Base-by-base conservation (phyloP, 2,888 invertebrate species). In the Atherix ibis region DNA sequence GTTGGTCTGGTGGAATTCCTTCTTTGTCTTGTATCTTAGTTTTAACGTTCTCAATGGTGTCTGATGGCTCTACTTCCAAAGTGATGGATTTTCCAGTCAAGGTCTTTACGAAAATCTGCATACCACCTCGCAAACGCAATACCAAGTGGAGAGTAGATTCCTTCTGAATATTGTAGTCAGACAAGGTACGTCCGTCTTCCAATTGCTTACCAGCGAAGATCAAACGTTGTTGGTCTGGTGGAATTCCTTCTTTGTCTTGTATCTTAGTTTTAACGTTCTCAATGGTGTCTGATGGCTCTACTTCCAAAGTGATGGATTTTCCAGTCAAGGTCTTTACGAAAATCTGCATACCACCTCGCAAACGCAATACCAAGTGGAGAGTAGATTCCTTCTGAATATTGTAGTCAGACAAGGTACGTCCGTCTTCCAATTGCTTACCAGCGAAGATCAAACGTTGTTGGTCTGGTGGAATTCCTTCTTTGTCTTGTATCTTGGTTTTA, bases 141-240 rank as follows among this genome's bases (percentile, higher is more conserved):
- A 85, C 84, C 52, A 88, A 64, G 55, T 88, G 87, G n/a, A 88
- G 68, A 0, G 87, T 87, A 0, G 84, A 84, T 61, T 87, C 84
- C 62, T 89, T 88, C 62, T 91, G 88, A 52, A 91, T 88, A 58
- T 88, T 89, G 63, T 89, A 89, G 54, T 92, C 89, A 0, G 82
- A n/a, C n/a, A n/a, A n/a, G n/a, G n/a, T n/a, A n/a, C n/a, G n/a
- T n/a, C n/a, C n/a, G n/a, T n/a, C n/a, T n/a, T n/a, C n/a, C n/a
- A n/a, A n/a, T n/a, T n/a, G n/a, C n/a, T n/a, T n/a, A n/a, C n/a
- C n/a, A n/a, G 48, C 48, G 10, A 49, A 49, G 29, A 49, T 49
- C 41, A 49, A 38, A 44, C 49, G 49, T 34, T 49, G 49, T 40
- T 49, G 49, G 26, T 49, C 49, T 48, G 49, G 49, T 4, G 49